Base-by-base conservation (phyloP, 2,888 invertebrate species). In the Drosophila meridiana region DNA sequence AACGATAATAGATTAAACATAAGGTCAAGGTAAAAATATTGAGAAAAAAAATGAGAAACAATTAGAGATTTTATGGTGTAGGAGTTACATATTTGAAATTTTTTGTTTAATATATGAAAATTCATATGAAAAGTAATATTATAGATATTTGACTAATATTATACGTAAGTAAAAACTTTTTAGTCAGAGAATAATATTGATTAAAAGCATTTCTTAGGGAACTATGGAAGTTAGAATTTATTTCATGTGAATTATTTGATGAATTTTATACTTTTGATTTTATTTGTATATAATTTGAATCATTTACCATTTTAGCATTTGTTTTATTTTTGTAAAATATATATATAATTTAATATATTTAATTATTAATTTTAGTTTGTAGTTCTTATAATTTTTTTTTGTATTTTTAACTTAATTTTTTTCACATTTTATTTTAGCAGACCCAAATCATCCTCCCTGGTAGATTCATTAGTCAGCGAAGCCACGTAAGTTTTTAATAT, bases 391-490 rank as follows among this genome's bases (percentile, higher is more conserved):
- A 30, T 20, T 42, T 43, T 13, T 13, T 11, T 43, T 20, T 20
- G 20, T 57, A 5, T 8, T 32, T 30, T 20, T 43, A 20, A 69
- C 60, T 56, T 57, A 42, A 48, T 20, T 69, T 55, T 69, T 6
- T 56, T 72, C 48, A 50, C 52, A 53, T 75, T 67, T 66, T 79
- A 50, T 78, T 85, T 73, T 89, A 91, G 92, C 57, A 32, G 71
- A 14, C 80, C 90, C 68, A 82, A 78, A 73, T 81, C 88, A 58
- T 26, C 61, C 42, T 89, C 88, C 62, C 63, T 92, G 80, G 91
- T 92, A 82, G 90, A 92, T 82, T 87, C 92, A 55, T 69, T 92
- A 38, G 70, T 92, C 42, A 85, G 67, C 72, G 91, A 92, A 82
- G 91, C 91, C 64, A 82, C 91, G 91, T 91, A 89, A 91, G 91